Evolutionary conservation across 2,888 invertebrate genomes (phyloP).

Genomic region (Hartigia nigra): DNA sequence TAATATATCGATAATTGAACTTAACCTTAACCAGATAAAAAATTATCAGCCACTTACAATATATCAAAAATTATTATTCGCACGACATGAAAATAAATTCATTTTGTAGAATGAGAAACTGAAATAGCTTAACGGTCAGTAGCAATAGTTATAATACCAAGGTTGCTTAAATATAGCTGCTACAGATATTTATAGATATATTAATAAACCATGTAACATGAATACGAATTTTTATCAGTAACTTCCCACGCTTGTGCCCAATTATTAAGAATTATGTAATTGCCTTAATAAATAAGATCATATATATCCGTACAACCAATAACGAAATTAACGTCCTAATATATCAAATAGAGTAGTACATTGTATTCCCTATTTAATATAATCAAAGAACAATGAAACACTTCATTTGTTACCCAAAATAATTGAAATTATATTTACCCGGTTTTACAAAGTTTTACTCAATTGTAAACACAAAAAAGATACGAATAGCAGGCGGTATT

Average conservation of each 20-base stretch:
- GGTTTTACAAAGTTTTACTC: neutral
- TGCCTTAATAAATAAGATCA: neutral
- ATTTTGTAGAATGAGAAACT: neutral
- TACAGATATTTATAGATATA: neutral
- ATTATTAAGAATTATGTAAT: constrained; percentile 1
- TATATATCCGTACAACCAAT: neutral
- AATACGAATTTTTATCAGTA: neutral
- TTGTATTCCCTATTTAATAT: neutral
- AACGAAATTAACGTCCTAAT: neutral
- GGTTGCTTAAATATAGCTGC: neutral
- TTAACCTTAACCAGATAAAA: neutral
- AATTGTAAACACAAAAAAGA: neutral
- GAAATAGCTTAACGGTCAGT: neutral
- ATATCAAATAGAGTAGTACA: neutral
- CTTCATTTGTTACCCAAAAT: neutral
- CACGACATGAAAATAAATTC: neutral
- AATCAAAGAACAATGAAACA: neutral
- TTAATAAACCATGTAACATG: neutral
- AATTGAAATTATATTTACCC: neutral
- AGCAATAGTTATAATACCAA: neutral
- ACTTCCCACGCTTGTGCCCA: neutral
- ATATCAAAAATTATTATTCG: neutral
- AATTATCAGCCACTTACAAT: neutral
- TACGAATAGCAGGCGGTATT: neutral
- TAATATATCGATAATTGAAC: neutral